phyloP scores from a whole-genome alignment of 2,888 invertebrate genomes.

The Dolomedes plantarius region DNA sequence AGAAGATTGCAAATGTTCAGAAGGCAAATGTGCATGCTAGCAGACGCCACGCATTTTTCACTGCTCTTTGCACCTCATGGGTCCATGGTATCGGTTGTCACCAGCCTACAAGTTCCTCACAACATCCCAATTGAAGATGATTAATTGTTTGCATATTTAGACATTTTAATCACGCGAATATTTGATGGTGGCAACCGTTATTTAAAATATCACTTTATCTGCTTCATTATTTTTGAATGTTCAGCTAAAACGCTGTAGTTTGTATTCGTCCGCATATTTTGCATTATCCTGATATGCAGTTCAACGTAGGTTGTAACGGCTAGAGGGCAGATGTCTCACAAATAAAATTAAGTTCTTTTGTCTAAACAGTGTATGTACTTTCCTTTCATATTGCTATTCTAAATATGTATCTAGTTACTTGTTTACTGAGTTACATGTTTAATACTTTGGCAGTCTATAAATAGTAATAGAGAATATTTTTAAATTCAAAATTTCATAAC shows the following conservation, averaged over 20 bases:
- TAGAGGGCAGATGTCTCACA: neutral
- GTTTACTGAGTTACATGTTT: too few species aligned
- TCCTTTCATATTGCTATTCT: too few species aligned
- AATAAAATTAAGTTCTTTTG: neutral
- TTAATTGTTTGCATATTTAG: neutral
- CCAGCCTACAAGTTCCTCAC: neutral
- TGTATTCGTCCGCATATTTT: neutral
- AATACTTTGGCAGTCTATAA: too few species aligned
- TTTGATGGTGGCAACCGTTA: neutral
- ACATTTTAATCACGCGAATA: neutral
- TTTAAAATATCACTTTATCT: constrained; percentile 2
- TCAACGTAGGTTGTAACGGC: neutral
- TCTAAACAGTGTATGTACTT: too few species aligned
- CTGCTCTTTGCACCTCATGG: constrained; percentile 21
- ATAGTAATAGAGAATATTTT: too few species aligned
- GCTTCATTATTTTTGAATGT: neutral
- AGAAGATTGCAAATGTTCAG: constrained; percentile 55
- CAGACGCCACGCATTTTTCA: constrained; percentile 17
- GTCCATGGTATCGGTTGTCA: neutral
- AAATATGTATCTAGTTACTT: too few species aligned
- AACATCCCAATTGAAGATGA: neutral
- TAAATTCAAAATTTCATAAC: too few species aligned
- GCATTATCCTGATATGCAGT: neutral
- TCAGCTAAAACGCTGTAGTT: constrained; percentile 1
- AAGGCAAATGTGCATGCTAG: constrained; percentile 53